Conservation (phyloP, 2,888 invertebrate genomes). For the Lagria hirta region DNA sequence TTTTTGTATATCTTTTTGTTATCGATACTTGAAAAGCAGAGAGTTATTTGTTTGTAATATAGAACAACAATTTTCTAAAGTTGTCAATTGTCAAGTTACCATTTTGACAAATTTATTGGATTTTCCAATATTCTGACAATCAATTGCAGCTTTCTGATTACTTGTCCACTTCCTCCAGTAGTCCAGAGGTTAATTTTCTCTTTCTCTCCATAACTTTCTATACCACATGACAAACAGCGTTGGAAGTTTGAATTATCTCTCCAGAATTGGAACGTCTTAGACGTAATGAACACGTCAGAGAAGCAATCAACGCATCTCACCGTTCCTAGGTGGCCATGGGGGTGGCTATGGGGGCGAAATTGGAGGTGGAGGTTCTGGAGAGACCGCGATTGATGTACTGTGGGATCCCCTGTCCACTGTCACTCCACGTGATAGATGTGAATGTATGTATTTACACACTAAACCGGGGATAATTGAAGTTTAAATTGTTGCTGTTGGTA, state of each 20-base stretch:
- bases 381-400: constrained; percentile 33
- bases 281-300: constrained; percentile 45
- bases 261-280: constrained; percentile 40
- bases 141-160: constrained; percentile 1
- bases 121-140: neutral
- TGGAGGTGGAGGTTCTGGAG: constrained; percentile 21
- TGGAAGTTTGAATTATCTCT: constrained; percentile 38
- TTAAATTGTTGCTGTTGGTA: constrained; percentile 21
- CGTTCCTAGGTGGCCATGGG: constrained; percentile 39
- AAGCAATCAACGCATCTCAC: constrained; percentile 46
- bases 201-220: constrained; percentile 22
- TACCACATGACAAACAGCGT: constrained; percentile 33
- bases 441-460: constrained; percentile 16
- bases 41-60: too few species aligned
- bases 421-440: constrained; percentile 30
- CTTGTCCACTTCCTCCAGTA: constrained; percentile 1
- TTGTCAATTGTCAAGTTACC: too few species aligned
- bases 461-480: constrained; percentile 12
- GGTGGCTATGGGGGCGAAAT: constrained; percentile 4
- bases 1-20: too few species aligned
- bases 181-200: constrained; percentile 22
- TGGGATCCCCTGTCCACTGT: constrained; percentile 34
- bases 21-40: too few species aligned
- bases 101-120: neutral
- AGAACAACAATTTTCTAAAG: too few species aligned